Conservation (phyloP, 2,888 invertebrate species). For the Autographa pulchrina region DNA sequence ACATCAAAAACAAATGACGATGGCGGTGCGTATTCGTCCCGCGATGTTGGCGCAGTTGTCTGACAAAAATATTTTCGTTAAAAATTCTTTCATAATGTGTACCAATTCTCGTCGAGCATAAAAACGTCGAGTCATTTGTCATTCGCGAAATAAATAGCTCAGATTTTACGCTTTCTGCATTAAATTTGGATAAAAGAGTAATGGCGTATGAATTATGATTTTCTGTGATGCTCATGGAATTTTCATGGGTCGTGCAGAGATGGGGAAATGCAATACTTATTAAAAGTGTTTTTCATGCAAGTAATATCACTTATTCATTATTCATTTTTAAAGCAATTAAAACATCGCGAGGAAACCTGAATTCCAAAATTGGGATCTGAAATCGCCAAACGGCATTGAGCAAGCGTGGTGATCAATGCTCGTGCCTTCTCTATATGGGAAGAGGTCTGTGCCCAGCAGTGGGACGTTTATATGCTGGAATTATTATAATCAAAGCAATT, state of each 20-base stretch:
- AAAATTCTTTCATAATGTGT: background rate
- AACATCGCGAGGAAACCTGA: no score
- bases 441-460: no score
- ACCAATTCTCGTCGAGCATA: constrained; percentile 7
- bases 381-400: no score
- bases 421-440: no score
- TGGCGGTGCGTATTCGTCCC: no score
- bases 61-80: background rate
- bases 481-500: no score
- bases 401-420: no score
- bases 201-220: constrained; percentile 28
- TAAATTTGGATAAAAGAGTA: constrained; percentile 33
- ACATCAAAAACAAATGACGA: no score
- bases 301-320: no score
- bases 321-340: no score
- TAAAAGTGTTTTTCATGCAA: background rate
- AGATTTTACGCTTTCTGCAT: constrained; percentile 30
- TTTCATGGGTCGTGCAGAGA: background rate
- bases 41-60: background rate
- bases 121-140: constrained; percentile 21
- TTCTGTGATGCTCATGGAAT: background rate
- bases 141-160: constrained; percentile 26
- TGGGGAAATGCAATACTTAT: background rate
- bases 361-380: no score
- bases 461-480: no score